These are phyloP conservation scores for Drosophila lacteicornis DNA, from an alignment of 1,140 invertebrate species.

Conservation along the genomic window DNA sequence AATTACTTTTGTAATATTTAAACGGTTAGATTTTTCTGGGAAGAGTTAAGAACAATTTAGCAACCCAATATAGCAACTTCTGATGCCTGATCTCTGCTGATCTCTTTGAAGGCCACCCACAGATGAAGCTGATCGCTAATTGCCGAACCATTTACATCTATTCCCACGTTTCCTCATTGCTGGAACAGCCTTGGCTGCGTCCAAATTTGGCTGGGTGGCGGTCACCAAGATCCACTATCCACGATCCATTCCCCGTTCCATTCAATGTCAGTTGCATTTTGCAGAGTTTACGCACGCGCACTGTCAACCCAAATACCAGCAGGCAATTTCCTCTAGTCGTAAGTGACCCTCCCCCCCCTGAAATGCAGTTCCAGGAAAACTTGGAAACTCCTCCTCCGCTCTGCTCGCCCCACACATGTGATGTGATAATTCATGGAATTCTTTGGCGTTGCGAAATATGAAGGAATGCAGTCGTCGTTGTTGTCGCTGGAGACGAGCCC, in stretches of 20 bases:
- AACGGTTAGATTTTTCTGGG: background rate
- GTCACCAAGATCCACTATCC: slow-evolving; percentile 13
- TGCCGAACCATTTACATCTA: slow-evolving; percentile 1
- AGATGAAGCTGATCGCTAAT: slow-evolving; percentile 8
- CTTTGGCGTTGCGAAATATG: slow-evolving; percentile 74
- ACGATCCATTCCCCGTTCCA: background rate
- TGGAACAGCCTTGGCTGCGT: slow-evolving; percentile 10
- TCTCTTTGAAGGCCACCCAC: slow-evolving; percentile 10
- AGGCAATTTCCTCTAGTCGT: slow-evolving; percentile 15
- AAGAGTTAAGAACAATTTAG: background rate
- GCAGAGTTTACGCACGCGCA: slow-evolving; percentile 68
- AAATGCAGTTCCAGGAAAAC: slow-evolving; percentile 57
- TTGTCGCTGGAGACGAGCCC: slow-evolving; percentile 54
- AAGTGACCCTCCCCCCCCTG: background rate
- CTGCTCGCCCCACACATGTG: background rate
- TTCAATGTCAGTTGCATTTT: slow-evolving; percentile 45
- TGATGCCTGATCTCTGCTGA: background rate
- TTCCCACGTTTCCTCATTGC: slow-evolving; percentile 21
- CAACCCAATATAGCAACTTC: background rate
- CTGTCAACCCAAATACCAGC: slow-evolving; percentile 66
- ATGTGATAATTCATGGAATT: slow-evolving; percentile 64
- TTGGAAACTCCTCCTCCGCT: background rate
- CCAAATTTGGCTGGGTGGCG: slow-evolving; percentile 13
- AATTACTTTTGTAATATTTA: background rate
- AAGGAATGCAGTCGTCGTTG: slow-evolving; percentile 63